Conservation (phyloP, 2,797 vertebrate genomes). For the Pseudochirops corinnae region DNA sequence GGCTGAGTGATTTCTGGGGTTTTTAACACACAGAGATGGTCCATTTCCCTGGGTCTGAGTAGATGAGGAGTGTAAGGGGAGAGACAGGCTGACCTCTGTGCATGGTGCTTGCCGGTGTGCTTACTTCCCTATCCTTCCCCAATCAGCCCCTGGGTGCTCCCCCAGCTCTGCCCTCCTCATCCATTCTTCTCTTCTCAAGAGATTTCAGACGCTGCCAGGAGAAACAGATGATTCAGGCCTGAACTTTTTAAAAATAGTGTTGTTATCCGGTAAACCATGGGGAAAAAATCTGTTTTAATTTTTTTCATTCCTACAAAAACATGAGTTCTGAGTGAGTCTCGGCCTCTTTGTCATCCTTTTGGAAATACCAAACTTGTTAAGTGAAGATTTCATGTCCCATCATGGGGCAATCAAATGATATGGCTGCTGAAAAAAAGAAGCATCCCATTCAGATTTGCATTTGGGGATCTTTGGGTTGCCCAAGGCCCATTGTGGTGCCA, state of each 20-base stretch:
- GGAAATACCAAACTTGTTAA: slow-evolving; percentile 13
- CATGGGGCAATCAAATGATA: rapidly evolving
- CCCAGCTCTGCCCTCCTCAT: not conserved
- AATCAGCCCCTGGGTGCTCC: not conserved
- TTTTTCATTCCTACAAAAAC: not conserved
- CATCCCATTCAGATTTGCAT: not conserved
- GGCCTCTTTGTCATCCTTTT: slow-evolving; percentile 32
- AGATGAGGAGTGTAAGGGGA: not conserved
- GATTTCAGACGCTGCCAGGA: not conserved
- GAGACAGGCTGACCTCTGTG: not conserved
- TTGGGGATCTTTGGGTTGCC: not conserved
- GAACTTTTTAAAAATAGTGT: slow-evolving; percentile 1
- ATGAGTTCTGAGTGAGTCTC: not conserved
- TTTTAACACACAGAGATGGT: not conserved
- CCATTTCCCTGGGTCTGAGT: not conserved
- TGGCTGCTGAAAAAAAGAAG: not conserved
- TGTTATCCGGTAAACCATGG: not conserved
- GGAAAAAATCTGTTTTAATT: not conserved
- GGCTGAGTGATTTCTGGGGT: not conserved
- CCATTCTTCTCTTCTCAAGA: not conserved
- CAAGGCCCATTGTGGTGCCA: not conserved
- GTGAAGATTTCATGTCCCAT: not conserved
- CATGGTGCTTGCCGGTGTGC: rapidly evolving
- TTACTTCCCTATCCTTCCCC: not conserved
- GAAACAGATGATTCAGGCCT: slow-evolving; percentile 10